Base-by-base conservation (phyloP, 2,888 invertebrate genomes). In the Tetrapedia diversipes region DNA sequence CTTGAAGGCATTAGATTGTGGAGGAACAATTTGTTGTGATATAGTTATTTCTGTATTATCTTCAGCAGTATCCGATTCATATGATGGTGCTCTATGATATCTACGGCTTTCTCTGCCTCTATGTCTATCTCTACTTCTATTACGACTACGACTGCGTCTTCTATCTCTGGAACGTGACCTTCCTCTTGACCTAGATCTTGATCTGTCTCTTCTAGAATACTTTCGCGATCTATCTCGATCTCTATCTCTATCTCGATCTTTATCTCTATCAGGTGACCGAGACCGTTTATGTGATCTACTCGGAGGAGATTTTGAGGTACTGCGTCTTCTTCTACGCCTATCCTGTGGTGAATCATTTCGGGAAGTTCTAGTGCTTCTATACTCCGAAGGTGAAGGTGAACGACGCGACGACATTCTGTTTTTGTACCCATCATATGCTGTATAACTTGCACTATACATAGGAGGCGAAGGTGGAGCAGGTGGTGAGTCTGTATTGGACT, bases 1-100 rank as follows among this genome's bases (percentile, higher is more conserved):
- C 89, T 96, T 96, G 87, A 96, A 96, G 0, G 95, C 94, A 87
- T 96, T 95, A 41, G 93, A 92, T 32, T 93, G 89, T 16, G 94
- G 94, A 7, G 86, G 79, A 11, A 78, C 61, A 3, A 81, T 43
- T 0, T 84, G 77, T 34, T 86, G 86, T 8, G 70, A 47, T 6
- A 68, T 34, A 8, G 41, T 4, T 4, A 67, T 66, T 4, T 86
- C 89, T 6, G 57, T 32, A 4, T 54, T 69, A 6, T 90, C 89
- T 29, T 87, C 88, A 4, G 88, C 72, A 14, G 63, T 77, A 29
- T 89, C 89, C 0, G 91, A 88, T 80, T 92, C 92, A 34, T 87
- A 86, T 0, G 89, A 89, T 0, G 86, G 79, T n/a, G 85, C 84
- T 47, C 88, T 80, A 34, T 89, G 88, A 11, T 89, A 88, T 56